Conservation (phyloP, 2,797 vertebrate genomes). For the Bradypodion pumilum region DNA sequence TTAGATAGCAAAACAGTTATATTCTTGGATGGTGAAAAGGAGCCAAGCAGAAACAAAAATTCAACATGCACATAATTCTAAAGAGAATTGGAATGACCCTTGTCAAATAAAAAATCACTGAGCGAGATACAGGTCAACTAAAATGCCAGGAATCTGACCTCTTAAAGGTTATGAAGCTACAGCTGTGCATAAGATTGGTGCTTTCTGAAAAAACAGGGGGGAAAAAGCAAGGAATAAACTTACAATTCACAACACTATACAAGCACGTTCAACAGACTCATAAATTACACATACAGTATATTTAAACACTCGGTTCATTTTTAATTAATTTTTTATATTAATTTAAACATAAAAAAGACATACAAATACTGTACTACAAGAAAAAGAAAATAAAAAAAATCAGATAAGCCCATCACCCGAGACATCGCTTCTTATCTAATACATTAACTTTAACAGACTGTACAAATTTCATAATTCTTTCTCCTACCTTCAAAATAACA, state of each 20-base stretch:
- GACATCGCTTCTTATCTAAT: no score
- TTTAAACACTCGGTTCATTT: not conserved
- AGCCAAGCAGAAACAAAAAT: not conserved
- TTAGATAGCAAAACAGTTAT: not conserved
- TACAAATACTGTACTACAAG: no score
- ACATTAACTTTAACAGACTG: no score
- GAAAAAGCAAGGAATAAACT: not conserved
- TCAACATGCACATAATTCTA: not conserved
- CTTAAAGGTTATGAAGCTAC: not conserved
- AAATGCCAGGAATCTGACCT: not conserved
- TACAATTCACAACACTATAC: rapidly evolving
- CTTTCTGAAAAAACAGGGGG: not conserved
- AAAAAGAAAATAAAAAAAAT: no score
- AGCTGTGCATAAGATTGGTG: rapidly evolving
- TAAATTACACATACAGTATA: not conserved
- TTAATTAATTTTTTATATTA: no score
- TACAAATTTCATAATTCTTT: no score
- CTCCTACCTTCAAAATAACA: no score
- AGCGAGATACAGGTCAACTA: not conserved
- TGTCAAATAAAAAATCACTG: rapidly evolving
- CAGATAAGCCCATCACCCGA: no score
- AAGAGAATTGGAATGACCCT: not conserved
- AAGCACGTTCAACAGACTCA: not conserved
- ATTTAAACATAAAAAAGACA: no score
- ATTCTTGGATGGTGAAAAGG: not conserved